Conservation (phyloP, 1,140 invertebrate species). For the Eurosta solidaginis region DNA sequence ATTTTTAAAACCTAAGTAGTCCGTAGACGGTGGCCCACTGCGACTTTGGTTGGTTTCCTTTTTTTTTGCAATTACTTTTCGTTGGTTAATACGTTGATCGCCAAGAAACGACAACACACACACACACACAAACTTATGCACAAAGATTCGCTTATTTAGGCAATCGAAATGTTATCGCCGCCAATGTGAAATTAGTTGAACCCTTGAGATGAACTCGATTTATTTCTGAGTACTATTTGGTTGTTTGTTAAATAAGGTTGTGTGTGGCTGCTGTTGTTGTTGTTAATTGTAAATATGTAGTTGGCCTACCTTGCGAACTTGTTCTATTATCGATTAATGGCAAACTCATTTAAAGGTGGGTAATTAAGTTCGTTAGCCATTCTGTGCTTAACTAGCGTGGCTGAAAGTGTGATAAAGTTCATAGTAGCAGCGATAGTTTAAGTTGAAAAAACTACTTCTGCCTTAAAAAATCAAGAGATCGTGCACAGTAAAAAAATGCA, state of each 20-base stretch:
- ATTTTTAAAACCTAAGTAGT: no score
- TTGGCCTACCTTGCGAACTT: background rate
- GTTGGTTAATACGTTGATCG: background rate
- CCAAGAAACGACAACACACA: background rate
- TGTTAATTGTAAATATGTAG: no score
- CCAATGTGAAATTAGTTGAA: constrained; percentile 18
- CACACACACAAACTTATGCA: no score
- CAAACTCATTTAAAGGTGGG: background rate
- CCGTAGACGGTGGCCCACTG: background rate
- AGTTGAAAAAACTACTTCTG: background rate
- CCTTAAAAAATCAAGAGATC: no score
- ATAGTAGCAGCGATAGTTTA: background rate
- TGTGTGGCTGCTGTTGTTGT: background rate
- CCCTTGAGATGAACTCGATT: constrained; percentile 22
- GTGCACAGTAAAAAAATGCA: no score
- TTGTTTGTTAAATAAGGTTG: background rate
- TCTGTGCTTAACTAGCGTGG: background rate
- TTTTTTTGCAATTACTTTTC: background rate
- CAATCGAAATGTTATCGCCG: background rate
- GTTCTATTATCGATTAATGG: background rate
- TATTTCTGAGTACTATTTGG: background rate
- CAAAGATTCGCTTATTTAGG: background rate
- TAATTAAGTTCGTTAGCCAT: background rate
- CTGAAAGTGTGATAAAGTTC: background rate
- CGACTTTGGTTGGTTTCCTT: background rate